A percentile compares a stretch with the other conserved stretches of the same genome.
These are phyloP conservation scores for Scelioninae gen. 1 DNA, from an alignment of 2,888 invertebrate genomes.

Conservation along the genomic window DNA sequence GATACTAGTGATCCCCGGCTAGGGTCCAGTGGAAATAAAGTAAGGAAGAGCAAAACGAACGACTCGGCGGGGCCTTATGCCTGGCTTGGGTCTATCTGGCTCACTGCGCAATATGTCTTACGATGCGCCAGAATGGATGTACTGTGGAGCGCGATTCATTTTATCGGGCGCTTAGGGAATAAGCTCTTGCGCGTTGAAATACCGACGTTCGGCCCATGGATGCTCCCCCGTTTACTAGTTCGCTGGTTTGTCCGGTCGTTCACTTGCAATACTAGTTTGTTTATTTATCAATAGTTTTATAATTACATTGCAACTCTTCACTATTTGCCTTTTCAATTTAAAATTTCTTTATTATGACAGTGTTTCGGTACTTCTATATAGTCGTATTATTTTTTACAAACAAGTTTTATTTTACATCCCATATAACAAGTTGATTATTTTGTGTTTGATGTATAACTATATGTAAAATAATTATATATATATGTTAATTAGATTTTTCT, in stretches of 20 bases:
- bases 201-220: constrained; percentile 51
- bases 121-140: constrained; percentile 70
- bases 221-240: constrained; percentile 26
- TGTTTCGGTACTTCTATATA: neutral
- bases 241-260: constrained; percentile 51
- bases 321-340: constrained; percentile 1
- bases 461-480: no score
- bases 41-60: constrained; percentile 55
- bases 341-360: constrained; percentile 29
- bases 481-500: no score
- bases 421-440: no score
- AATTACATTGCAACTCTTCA: constrained; percentile 26
- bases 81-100: constrained; percentile 57
- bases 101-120: constrained; percentile 71
- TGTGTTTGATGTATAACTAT: no score
- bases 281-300: constrained; percentile 47
- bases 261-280: constrained; percentile 52
- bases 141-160: constrained; percentile 73
- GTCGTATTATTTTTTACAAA: no score
- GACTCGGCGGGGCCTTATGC: constrained; percentile 60
- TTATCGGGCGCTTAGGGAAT: constrained; percentile 69
- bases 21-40: constrained; percentile 60
- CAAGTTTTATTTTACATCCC: no score
- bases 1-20: constrained; percentile 60
- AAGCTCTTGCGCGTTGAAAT: constrained; percentile 61